phyloP scores from a whole-genome alignment of 2,888 invertebrate genomes.

The Xylophagus ater region DNA sequence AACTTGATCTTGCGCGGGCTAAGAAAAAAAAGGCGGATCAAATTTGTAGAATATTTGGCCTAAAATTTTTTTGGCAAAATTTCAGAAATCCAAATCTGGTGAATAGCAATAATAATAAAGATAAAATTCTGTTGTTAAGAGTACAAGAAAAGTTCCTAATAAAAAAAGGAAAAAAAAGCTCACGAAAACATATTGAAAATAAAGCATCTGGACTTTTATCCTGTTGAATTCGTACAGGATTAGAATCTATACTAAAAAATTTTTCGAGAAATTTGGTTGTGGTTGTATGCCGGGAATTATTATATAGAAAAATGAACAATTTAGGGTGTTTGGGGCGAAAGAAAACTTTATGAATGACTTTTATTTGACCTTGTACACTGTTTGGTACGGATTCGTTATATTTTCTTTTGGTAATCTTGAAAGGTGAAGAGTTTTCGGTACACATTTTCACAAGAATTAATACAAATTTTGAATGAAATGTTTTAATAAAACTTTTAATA shows the following conservation, averaged over 20 bases:
- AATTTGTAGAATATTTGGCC: no score
- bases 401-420: no score
- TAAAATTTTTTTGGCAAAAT: no score
- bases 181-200: neutral
- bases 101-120: no score
- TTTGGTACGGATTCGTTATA: neutral
- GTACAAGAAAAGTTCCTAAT: no score
- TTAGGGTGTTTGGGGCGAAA: neutral
- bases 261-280: neutral
- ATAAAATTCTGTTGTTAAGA: no score
- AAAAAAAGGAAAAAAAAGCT: no score
- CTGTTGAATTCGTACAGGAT: neutral
- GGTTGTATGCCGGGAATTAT: neutral
- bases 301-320: no score
- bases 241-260: neutral
- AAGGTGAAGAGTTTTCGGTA: neutral
- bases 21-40: no score
- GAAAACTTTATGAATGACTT: conserved; percentile 6
- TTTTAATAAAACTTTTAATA: neutral
- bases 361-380: conserved; percentile 13
- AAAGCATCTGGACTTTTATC: neutral
- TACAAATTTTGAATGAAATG: neutral
- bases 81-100: no score
- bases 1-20: no score
- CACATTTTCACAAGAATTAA: neutral